Evolutionary conservation across 1,140 invertebrate genomes (phyloP).

Genomic region (Hycleus phaleratus): DNA sequence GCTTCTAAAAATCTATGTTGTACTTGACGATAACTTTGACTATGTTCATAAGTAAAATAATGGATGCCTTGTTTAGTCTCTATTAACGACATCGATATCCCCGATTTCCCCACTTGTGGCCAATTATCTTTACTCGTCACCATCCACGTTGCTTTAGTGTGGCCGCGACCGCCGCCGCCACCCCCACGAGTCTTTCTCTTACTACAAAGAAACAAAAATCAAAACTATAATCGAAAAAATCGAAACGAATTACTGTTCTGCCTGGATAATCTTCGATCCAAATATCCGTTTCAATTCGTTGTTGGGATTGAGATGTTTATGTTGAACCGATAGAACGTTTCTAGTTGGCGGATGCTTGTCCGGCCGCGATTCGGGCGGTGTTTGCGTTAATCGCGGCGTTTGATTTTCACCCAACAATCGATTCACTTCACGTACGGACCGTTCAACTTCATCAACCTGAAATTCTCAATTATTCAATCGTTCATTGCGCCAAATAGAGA

Average conservation of each 20-base stretch:
- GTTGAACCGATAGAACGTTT: conserved; percentile 53
- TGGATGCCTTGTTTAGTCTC: conserved; percentile 44
- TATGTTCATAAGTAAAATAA: conserved; percentile 78
- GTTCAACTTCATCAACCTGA: conserved; percentile 65
- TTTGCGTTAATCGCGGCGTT: conserved; percentile 34
- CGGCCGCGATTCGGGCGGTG: conserved; percentile 25
- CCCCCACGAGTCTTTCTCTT: conserved; percentile 48
- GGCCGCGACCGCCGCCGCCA: conserved; percentile 42
- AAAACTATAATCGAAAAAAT: not conserved
- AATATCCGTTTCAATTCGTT: conserved; percentile 82
- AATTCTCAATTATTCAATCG: conserved; percentile 16
- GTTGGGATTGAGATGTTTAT: conserved; percentile 71
- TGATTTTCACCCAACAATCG: conserved; percentile 55
- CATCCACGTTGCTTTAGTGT: conserved; percentile 57
- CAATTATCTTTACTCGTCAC: conserved; percentile 60
- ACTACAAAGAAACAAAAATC: conserved; percentile 34
- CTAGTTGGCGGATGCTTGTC: conserved; percentile 38
- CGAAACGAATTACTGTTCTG: conserved; percentile 49
- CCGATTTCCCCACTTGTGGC: conserved; percentile 57
- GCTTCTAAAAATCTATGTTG: conserved; percentile 69
- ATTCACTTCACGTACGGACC: conserved; percentile 64
- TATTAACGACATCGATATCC: conserved; percentile 65
- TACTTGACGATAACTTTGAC: conserved; percentile 63
- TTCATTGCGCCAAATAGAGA: not conserved
- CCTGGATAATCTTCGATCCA: conserved; percentile 69